These are phyloP conservation scores for Drosophila seclusa DNA, from an alignment of 2,888 invertebrate genomes.

Conservation along the genomic window DNA sequence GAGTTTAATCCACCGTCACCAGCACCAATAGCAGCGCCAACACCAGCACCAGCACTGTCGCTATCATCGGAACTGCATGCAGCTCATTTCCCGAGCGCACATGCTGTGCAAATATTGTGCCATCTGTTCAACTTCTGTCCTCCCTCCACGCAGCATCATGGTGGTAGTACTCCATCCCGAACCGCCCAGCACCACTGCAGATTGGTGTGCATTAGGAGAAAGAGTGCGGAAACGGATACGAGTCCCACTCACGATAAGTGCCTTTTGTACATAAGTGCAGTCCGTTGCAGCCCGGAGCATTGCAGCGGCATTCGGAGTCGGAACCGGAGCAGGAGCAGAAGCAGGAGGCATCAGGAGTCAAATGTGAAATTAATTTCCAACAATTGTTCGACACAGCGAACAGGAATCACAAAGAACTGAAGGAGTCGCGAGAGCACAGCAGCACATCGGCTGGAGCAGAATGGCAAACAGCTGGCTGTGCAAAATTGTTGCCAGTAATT, in stretches of 20 bases:
- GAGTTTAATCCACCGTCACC: neutral
- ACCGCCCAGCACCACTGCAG: conserved; percentile 17
- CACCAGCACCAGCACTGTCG: conserved; percentile 6
- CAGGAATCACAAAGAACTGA: conserved; percentile 54
- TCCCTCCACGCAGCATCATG: neutral
- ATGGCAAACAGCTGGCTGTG: conserved; percentile 64
- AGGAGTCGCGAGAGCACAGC: neutral
- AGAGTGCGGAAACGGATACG: conserved; percentile 63
- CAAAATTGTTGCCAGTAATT: conserved; percentile 64
- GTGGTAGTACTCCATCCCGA: neutral
- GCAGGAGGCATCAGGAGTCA: conserved; percentile 56
- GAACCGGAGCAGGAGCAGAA: neutral
- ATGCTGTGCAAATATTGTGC: conserved; percentile 60
- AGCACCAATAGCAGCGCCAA: neutral
- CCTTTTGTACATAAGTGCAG: conserved; percentile 70
- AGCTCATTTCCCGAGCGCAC: conserved; percentile 68
- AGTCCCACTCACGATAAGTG: conserved; percentile 72
- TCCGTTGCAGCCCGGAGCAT: conserved; percentile 15
- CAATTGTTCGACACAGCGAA: conserved; percentile 67
- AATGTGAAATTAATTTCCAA: conserved; percentile 72
- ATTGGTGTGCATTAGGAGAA: conserved; percentile 62
- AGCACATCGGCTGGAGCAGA: conserved; percentile 9
- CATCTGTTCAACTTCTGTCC: conserved; percentile 40
- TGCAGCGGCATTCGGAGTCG: neutral
- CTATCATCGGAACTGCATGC: conserved; percentile 55